phyloP scores from a whole-genome alignment of 2,888 invertebrate genomes.

The Zonitis immaculata region DNA sequence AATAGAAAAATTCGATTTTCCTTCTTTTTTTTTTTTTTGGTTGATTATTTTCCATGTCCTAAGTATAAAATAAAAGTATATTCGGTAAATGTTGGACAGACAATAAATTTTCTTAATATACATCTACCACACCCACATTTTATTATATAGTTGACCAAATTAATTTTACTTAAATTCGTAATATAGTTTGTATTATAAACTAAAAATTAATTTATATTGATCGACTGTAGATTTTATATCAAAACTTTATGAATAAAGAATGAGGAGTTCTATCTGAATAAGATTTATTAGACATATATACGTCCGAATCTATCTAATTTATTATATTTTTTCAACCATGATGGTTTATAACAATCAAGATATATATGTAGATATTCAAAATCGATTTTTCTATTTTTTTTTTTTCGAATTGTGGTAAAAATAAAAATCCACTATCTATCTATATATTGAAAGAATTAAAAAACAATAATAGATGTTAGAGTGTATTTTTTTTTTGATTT shows the following conservation, averaged over 20 bases:
- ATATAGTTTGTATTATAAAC: too few relatives aligned
- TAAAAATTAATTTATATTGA: constrained; percentile 22
- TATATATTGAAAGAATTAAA: too few relatives aligned
- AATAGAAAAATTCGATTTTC: neutral
- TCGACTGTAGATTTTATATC: constrained; percentile 37
- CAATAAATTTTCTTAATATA: constrained; percentile 43
- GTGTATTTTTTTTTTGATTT: neutral
- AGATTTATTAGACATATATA: constrained; percentile 39
- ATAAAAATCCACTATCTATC: too few relatives aligned
- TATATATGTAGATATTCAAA: neutral
- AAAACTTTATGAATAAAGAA: constrained; percentile 37
- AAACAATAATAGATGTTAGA: too few relatives aligned
- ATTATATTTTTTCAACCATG: constrained; percentile 11
- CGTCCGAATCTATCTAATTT: constrained; percentile 39
- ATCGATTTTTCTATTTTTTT: neutral
- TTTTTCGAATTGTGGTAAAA: too few relatives aligned
- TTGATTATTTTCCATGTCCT: constrained; percentile 18
- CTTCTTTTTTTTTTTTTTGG: constrained; percentile 20
- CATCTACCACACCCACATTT: constrained; percentile 40
- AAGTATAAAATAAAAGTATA: too few relatives aligned
- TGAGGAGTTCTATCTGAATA: constrained; percentile 33
- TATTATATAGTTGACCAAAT: constrained; percentile 33
- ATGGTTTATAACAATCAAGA: neutral
- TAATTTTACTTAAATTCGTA: too few relatives aligned
- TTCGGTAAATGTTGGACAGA: constrained; percentile 37